Evolutionary conservation across 37 sponge, comb jelly and placozoan species (phyloP), one percentile per base, ranked within the genome.

Genomic region (Hormiphora californensis): DNA sequence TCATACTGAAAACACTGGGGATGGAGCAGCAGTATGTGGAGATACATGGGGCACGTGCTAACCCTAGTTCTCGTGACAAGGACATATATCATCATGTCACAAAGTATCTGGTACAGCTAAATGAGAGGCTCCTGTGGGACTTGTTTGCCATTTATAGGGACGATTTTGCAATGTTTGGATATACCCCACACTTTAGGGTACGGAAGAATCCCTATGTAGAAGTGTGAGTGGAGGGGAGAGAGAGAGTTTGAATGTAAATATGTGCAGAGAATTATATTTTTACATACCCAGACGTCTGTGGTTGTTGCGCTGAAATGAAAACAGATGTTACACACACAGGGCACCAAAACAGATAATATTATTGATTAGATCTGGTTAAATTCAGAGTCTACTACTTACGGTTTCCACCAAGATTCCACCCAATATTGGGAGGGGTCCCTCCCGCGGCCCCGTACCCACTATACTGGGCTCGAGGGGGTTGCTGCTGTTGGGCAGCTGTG

Each of bases 321-420:
- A 59, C 7, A 23, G n/a, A n/a, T n/a, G n/a, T n/a, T n/a, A n/a
- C n/a, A n/a, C n/a, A n/a, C n/a, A n/a, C n/a, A n/a, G n/a, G 15
- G 53, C 15, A 15, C 15, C 53, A 49, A 49, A 49, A 17, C 15
- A 17, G 9, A 9, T 49, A 9, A 17, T 49, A 49, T 49, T 49
- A 49, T 49, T 49, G 15, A 15, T 49, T 49, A 15, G 53, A 17
- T 9, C 15, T 15, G 53, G 9, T 49, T 17, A 49, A 49, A 15
- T 17, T 5, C n/a, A 57, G 23, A 28, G 61, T 23, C 27, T 5
- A 28, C 4, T 4, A 73, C 81, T 73, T 46, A 73, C 81, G 81
- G 27, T 73, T 67, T 43, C 73, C 22, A 54, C 73, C 69, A 9
- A 69, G 11, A 54, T 65, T 51, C 73, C 68, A 49, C 54, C 73